Percentiles rank a stretch among this genome's conserved stretches.
phyloP scores from a whole-genome alignment of 2,113 vertebrate genomes.

The Forbesichthys agassizii region DNA sequence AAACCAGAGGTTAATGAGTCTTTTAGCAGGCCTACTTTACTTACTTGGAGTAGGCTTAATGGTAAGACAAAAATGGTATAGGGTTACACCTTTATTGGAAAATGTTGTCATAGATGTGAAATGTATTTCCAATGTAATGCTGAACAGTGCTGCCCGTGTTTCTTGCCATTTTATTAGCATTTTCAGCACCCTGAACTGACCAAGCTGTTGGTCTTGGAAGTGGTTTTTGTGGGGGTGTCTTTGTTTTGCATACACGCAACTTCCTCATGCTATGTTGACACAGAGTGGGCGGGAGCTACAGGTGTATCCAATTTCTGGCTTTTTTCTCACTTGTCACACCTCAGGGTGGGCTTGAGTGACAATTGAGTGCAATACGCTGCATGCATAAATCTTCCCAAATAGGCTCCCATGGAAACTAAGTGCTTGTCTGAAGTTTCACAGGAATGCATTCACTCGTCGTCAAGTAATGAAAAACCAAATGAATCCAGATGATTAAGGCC shows the following conservation, averaged over 20 bases:
- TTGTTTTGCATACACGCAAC: slow-evolving; percentile 24
- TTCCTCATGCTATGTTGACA: slow-evolving; percentile 10
- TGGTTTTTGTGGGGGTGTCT: slow-evolving; percentile 36
- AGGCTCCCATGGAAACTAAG: slow-evolving; percentile 3
- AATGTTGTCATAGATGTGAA: too few relatives aligned
- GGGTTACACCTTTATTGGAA: too few relatives aligned
- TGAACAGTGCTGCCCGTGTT: too few relatives aligned
- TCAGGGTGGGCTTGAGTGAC: slow-evolving; percentile 50
- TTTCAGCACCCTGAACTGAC: too few relatives aligned
- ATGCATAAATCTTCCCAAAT: slow-evolving; percentile 13
- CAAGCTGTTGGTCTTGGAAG: slow-evolving; percentile 36
- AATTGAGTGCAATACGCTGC: slow-evolving; percentile 25
- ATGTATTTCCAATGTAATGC: too few relatives aligned
- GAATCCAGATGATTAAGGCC: slow-evolving; percentile 26
- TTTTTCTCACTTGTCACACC: slow-evolving; percentile 63
- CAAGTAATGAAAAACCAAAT: slow-evolving; percentile 25
- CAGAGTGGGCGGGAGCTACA: slow-evolving; percentile 30
- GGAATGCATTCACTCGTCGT: slow-evolving; percentile 15
- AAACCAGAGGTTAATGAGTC: slow-evolving; percentile 25
- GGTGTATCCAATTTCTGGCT: slow-evolving; percentile 57
- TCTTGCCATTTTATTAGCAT: too few relatives aligned
- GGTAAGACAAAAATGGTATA: too few relatives aligned
- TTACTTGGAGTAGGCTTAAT: slow-evolving; percentile 33
- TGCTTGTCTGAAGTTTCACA: slow-evolving; percentile 11
- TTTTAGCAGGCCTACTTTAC: slow-evolving; percentile 34